Evolutionary conservation across 2,113 vertebrate genomes (phyloP), one percentile per base, ranked within the genome.

Genomic region (Empidonax alnorum): DNA sequence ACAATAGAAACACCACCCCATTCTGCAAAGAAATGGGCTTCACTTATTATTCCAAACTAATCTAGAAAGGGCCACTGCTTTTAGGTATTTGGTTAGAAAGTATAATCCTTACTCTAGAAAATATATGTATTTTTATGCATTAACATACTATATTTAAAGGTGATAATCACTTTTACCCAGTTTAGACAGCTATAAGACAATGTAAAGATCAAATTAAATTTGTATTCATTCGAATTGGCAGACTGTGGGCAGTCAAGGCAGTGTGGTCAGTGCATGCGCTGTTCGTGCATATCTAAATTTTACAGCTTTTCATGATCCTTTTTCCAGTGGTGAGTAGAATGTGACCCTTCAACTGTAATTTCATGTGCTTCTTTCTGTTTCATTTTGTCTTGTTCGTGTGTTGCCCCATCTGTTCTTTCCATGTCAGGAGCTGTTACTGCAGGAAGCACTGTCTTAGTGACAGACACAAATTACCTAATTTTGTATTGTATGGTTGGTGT

Each of bases 21-120:
- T 91, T 86, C 63, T 88, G 63, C 65, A 68, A 67, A 84, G 91
- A 92, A 91, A 81, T 87, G 80, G 90, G 46, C 42, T 84, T 97
- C 55, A n/a, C 53, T 62, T 92, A 87, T 78, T 96, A 93, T 94
- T 97, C 71, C 91, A 94, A 75, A 94, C 72, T 96, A 58, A 90
- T 90, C 90, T 84, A 86, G 93, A 94, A 91, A 91, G 46, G 75
- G 87, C 89, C 56, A 31, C 77, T 88, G 33, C 27, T 88, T 91
- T 88, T 96, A 88, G 46, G 37, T 83, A 56, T 35, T 85, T 84
- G 24, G n/a, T 89, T 94, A 87, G 53, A 75, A 89, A 81, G 71
- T 85, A 76, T 53, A 90, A 73, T 77, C 18, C 69, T 86, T 92
- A 83, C 39, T 83, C 92, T 84, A 85, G 53, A 65, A 83, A 93